Conservation (phyloP, 2,797 vertebrate genomes). For the Paramormyrops hopkinsi region DNA sequence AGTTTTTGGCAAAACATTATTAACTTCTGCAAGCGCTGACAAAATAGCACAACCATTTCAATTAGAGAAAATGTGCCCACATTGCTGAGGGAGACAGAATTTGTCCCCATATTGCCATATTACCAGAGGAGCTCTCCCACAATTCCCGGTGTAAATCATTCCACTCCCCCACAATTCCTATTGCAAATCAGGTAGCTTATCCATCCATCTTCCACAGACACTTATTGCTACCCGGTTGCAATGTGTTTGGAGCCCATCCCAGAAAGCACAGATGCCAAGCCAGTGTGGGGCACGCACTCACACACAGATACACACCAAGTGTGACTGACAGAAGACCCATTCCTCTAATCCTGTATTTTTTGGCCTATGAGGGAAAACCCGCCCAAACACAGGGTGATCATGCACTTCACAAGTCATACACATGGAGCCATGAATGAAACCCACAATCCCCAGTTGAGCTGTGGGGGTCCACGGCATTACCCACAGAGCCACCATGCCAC, state of each 20-base stretch:
- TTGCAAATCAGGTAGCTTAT: slow-evolving; percentile 10
- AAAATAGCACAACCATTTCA: neutral
- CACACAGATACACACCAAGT: neutral
- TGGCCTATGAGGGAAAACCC: neutral
- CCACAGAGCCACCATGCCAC: neutral
- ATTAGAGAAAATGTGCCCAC: neutral
- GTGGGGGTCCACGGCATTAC: neutral
- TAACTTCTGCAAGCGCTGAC: neutral
- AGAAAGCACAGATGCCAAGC: slow-evolving; percentile 2
- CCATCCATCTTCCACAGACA: slow-evolving; percentile 8
- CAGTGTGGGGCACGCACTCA: neutral
- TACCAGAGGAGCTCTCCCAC: neutral
- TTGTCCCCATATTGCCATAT: neutral
- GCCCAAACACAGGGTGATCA: neutral
- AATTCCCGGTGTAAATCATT: slow-evolving; percentile 3
- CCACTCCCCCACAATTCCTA: neutral
- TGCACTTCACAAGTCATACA: neutral
- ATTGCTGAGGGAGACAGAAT: neutral
- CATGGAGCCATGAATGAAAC: neutral
- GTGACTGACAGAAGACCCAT: neutral
- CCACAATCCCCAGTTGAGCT: neutral
- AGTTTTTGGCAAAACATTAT: slow-evolving; percentile 8
- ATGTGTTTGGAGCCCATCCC: neutral
- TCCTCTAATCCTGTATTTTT: neutral
- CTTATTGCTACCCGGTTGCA: neutral